Evolutionary conservation across 2,113 vertebrate species (phyloP).

Genomic region (Paraplagusia blochii): DNA sequence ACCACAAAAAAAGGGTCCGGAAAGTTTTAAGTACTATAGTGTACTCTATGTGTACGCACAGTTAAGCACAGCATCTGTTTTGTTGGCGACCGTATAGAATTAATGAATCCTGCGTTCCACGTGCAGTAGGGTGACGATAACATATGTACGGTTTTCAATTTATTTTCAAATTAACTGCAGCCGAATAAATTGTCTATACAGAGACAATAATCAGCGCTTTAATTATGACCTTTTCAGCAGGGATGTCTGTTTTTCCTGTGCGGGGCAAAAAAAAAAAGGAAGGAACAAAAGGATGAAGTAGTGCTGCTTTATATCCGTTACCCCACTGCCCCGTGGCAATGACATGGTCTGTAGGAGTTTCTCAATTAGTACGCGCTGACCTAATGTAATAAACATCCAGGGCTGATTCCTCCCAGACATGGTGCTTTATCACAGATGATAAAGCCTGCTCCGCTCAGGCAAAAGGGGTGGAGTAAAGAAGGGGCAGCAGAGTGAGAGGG

Average conservation of each 20-base stretch:
- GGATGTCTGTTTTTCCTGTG: not conserved
- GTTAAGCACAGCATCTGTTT: constrained; percentile 1
- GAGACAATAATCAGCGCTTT: constrained; percentile 38
- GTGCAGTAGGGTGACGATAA: constrained; percentile 10
- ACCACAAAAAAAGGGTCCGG: too few relatives aligned
- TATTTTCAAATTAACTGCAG: constrained; percentile 43
- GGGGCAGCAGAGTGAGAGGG: not conserved
- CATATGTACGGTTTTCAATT: constrained; percentile 44
- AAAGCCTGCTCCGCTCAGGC: constrained; percentile 63
- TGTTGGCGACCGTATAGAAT: constrained; percentile 8
- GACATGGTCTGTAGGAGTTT: constrained; percentile 67
- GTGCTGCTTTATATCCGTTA: constrained; percentile 47
- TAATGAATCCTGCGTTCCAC: constrained; percentile 5
- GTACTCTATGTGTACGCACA: not conserved
- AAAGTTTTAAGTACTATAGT: too few relatives aligned
- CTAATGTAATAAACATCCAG: constrained; percentile 74
- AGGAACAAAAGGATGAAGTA: constrained; percentile 20
- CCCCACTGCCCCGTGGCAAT: constrained; percentile 58
- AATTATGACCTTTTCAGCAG: constrained; percentile 44
- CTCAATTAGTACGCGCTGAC: constrained; percentile 66
- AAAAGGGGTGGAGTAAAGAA: not conserved
- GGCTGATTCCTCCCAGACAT: constrained; percentile 66
- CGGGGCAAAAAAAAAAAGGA: constrained; percentile 15
- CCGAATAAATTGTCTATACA: constrained; percentile 38
- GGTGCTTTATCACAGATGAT: constrained; percentile 72